Evolutionary conservation across 2,888 invertebrate species (phyloP).

Genomic region (Lycaena phlaeas): DNA sequence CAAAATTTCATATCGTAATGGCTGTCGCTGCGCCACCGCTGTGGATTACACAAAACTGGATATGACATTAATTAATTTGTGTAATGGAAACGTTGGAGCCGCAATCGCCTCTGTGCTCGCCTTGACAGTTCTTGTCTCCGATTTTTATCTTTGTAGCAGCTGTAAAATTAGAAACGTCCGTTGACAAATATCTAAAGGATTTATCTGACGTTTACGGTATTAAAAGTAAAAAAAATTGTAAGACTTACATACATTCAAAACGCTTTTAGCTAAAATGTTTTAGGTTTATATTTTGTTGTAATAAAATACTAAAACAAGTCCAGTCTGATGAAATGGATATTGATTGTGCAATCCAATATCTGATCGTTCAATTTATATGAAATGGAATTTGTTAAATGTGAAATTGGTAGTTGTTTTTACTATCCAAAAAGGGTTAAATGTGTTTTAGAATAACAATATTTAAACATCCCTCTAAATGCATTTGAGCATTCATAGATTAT

Average conservation of each 20-base stretch:
- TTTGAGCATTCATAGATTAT: too few relatives aligned
- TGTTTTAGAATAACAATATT: too few relatives aligned
- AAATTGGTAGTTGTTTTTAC: too few relatives aligned
- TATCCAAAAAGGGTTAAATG: too few relatives aligned
- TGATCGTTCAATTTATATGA: background rate
- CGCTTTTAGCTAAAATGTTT: too few relatives aligned
- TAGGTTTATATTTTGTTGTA: too few relatives aligned
- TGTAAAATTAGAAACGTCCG: constrained; percentile 1
- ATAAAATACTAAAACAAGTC: too few relatives aligned
- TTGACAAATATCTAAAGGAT: too few relatives aligned
- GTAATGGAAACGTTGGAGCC: constrained; percentile 19
- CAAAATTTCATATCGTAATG: constrained; percentile 25
- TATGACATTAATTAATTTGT: constrained; percentile 21
- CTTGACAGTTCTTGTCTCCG: constrained; percentile 13
- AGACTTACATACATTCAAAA: too few relatives aligned
- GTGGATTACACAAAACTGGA: constrained; percentile 20
- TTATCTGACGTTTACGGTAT: too few relatives aligned
- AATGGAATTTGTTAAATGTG: background rate
- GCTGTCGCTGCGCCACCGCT: constrained; percentile 15
- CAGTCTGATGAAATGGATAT: background rate
- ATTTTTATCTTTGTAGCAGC: constrained; percentile 12
- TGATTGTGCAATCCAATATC: background rate
- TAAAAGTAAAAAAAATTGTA: too few relatives aligned
- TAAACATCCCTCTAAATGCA: too few relatives aligned
- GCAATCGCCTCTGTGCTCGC: constrained; percentile 10